Evolutionary conservation across 2,888 invertebrate species (phyloP).

Genomic region (Desoria tigrina): DNA sequence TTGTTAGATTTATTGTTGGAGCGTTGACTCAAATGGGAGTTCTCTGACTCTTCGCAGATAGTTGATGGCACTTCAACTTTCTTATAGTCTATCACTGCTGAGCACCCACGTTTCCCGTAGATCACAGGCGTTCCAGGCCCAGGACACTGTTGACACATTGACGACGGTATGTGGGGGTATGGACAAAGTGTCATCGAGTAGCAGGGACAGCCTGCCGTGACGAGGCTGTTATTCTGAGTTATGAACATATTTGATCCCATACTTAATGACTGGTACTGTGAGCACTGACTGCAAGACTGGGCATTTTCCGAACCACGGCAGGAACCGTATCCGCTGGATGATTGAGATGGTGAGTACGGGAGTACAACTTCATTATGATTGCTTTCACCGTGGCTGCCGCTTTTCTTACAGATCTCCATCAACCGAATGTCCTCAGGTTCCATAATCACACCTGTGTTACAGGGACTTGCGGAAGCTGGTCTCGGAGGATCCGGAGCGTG

Average conservation of each 20-base stretch:
- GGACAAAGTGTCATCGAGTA: background rate
- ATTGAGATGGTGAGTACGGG: constrained; percentile 47
- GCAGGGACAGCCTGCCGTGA: constrained; percentile 1
- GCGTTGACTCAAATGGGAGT: constrained; percentile 47
- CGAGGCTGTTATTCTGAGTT: background rate
- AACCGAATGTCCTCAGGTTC: constrained; percentile 32
- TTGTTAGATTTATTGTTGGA: constrained; percentile 28
- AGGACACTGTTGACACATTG: background rate
- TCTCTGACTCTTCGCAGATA: constrained; percentile 51
- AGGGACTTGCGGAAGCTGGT: constrained; percentile 16
- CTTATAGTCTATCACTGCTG: constrained; percentile 13
- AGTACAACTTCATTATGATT: constrained; percentile 35
- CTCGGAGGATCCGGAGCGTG: constrained; percentile 51
- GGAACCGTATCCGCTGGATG: constrained; percentile 51
- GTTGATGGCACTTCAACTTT: constrained; percentile 51
- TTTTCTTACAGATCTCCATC: constrained; percentile 30
- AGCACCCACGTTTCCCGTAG: background rate
- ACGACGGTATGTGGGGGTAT: background rate
- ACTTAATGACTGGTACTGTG: background rate
- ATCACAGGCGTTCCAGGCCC: background rate
- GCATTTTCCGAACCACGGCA: constrained; percentile 37
- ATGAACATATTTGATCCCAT: too few species aligned
- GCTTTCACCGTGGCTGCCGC: background rate
- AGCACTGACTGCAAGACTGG: constrained; percentile 4
- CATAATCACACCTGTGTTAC: constrained; percentile 23